Conservation (phyloP, 2,797 vertebrate species). For the Natrix natrix region DNA sequence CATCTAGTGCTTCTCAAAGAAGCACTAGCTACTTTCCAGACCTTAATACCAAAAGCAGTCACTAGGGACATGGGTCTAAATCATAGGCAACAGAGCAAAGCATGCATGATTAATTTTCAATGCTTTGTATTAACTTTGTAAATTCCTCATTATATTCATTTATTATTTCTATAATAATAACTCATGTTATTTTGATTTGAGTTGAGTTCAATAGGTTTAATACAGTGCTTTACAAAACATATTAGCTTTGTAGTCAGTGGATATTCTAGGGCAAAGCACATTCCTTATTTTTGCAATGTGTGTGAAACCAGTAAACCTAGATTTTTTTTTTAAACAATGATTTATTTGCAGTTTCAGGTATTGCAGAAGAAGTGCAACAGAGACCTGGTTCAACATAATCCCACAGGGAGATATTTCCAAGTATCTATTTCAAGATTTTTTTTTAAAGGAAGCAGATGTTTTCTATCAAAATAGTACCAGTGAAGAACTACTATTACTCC, state of each 20-base stretch:
- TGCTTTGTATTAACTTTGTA: neutral
- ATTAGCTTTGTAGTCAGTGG: neutral
- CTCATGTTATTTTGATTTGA: neutral
- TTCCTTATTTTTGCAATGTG: neutral
- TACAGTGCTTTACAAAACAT: neutral
- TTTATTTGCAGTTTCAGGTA: conserved; percentile 54
- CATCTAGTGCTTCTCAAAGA: neutral
- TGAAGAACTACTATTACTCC: conserved; percentile 63
- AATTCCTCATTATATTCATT: neutral
- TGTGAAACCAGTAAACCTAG: neutral
- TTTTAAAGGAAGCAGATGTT: conserved; percentile 72
- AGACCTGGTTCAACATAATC: conserved; percentile 54
- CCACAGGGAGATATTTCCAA: conserved; percentile 53
- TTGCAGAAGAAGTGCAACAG: conserved; percentile 47
- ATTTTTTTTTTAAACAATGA: neutral
- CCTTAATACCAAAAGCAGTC: neutral
- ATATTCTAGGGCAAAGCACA: neutral
- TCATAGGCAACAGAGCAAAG: neutral
- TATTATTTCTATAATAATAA: neutral
- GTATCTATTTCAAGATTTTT: conserved; percentile 46
- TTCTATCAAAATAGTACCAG: conserved; percentile 61
- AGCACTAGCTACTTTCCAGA: neutral
- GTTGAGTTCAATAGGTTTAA: neutral
- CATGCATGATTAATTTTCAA: neutral
- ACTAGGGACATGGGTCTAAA: neutral